Conservation (phyloP, 2,888 invertebrate genomes). For the Lottia gigantea region DNA sequence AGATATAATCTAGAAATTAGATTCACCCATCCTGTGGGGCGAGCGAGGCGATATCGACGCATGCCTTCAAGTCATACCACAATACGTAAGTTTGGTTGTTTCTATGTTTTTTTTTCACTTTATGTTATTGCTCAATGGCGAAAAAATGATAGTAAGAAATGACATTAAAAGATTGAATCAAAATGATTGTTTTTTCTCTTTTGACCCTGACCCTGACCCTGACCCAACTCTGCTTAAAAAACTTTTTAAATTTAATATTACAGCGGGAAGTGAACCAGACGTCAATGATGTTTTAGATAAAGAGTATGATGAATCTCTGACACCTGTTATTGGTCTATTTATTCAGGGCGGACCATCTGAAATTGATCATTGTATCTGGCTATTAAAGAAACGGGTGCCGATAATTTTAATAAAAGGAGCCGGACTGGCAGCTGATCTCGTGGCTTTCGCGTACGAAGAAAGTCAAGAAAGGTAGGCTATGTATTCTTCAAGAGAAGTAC, state of each 20-base stretch:
- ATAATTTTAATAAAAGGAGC: slow-evolving; percentile 66
- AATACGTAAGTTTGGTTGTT: slow-evolving; percentile 16
- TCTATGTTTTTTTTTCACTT: too few species aligned
- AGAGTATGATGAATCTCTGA: slow-evolving; percentile 20
- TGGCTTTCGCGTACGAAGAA: slow-evolving; percentile 65
- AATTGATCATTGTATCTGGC: slow-evolving; percentile 62
- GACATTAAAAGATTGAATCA: too few species aligned
- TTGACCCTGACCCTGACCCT: too few species aligned
- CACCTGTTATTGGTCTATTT: slow-evolving; percentile 67
- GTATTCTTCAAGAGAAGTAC: too few species aligned
- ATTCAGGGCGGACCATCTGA: slow-evolving; percentile 65
- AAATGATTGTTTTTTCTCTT: too few species aligned
- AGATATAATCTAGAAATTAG: slow-evolving; percentile 46
- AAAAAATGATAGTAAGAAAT: too few species aligned
- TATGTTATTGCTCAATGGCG: too few species aligned
- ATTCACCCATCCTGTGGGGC: slow-evolving; percentile 40
- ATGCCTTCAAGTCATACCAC: slow-evolving; percentile 19
- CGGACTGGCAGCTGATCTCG: slow-evolving; percentile 65
- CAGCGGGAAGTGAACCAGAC: slow-evolving; percentile 16
- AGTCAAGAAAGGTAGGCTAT: slow-evolving; percentile 60
- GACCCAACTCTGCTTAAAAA: too few species aligned
- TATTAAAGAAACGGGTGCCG: slow-evolving; percentile 65
- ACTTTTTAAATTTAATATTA: neutral
- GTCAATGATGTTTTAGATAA: neutral
- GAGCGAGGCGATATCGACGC: slow-evolving; percentile 31